Evolutionary conservation across 2,113 vertebrate species (phyloP), one percentile per base, ranked within the genome.

Genomic region (Lethenteron reissneri): DNA sequence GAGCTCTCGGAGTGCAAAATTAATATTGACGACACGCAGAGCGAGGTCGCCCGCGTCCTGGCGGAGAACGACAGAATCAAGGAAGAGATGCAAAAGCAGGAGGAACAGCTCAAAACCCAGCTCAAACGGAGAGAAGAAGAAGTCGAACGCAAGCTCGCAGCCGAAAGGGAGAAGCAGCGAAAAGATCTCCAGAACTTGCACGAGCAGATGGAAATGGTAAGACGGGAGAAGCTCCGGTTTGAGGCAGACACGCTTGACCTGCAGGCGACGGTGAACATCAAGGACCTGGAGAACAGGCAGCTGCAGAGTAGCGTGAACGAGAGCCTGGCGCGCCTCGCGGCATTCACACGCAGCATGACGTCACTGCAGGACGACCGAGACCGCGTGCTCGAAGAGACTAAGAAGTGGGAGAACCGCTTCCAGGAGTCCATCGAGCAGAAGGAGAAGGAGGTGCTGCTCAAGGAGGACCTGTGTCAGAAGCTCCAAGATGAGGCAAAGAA

Each of bases 301-400:
- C 74, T 84, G 74, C 85, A 92, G 75, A 79, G 82, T 14, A 86
- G 75, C 56, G 79, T 95, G 56, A 87, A 92, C 10, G 83, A 85
- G 78, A 86, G 88, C 1, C 77, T 97, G 71, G 90, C 89, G 57
- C 81, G 89, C 73, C 83, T 97, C 21, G 88, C 87, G 1, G 90
- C 92, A 73, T 96, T 97, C 79, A 88, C 85, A 0, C 85, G 83
- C 71, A 92, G 88, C 78, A 97, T 99, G 94, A 94, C 88, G 12
- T 96, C 94, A 8, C 83, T 99, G 75, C 94, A 97, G 74, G 85
- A 96, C 13, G 94, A 99, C 77, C 81, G 92, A 7, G 94, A 99
- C 74, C 80, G 92, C 56, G 87, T 99, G 70, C 77, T 96, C 73
- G 88, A 90, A 3, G 88, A 99, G 78, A 82, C 88, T 69, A 83